A percentile compares a stretch with the other conserved stretches of the same genome.
Evolutionary conservation across 2,113 vertebrate genomes (phyloP).

Genomic region (Potamarius usumacintae): DNA sequence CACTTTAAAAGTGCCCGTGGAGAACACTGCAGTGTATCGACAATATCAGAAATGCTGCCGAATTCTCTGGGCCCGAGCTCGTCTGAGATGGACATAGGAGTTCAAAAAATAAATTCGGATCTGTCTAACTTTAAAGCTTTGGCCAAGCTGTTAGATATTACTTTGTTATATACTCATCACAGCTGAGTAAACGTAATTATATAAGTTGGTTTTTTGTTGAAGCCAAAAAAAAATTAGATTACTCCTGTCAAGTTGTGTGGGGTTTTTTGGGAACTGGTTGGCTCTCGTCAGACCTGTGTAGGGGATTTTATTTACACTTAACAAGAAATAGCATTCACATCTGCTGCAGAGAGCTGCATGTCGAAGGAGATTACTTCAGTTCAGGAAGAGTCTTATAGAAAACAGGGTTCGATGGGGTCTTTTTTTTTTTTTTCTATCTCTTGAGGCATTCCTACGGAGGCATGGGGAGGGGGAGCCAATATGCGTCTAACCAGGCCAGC

Average conservation of each 20-base stretch:
- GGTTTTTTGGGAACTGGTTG: not conserved
- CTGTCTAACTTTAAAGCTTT: not conserved
- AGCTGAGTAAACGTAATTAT: no score
- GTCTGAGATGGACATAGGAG: not conserved
- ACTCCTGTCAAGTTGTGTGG: not conserved
- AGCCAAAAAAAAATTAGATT: not conserved
- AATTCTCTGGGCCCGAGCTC: no score
- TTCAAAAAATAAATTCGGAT: not conserved
- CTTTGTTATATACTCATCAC: not conserved
- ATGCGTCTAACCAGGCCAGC: not conserved
- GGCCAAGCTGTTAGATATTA: not conserved
- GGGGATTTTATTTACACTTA: not conserved
- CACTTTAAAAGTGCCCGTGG: no score
- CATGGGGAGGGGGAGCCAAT: not conserved
- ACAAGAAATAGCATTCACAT: not conserved
- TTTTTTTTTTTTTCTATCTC: not conserved
- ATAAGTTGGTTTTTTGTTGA: not conserved
- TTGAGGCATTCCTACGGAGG: not conserved
- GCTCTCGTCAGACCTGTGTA: not conserved
- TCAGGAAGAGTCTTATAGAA: slow-evolving; percentile 23
- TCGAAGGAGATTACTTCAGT: slow-evolving; percentile 14
- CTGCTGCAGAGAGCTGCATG: not conserved
- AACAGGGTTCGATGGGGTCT: not conserved
- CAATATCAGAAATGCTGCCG: no score
- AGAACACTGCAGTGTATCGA: no score